Evolutionary conservation across 2,888 invertebrate genomes (phyloP).

Genomic region (Sycophila texana): DNA sequence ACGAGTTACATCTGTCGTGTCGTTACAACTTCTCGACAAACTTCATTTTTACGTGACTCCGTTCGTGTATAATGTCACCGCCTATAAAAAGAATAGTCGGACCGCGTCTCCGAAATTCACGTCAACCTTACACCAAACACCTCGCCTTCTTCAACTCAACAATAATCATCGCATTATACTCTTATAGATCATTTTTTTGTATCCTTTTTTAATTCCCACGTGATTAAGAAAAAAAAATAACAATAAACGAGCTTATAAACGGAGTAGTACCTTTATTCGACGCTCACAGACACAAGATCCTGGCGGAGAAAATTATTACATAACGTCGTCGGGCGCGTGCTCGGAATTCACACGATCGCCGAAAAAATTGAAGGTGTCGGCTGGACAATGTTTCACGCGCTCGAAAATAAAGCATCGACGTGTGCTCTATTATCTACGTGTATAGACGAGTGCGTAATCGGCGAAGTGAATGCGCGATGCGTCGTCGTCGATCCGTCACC

Average conservation of each 20-base stretch:
- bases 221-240: neutral
- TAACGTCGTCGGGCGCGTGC: constrained; percentile 15
- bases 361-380: constrained; percentile 1
- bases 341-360: constrained; percentile 8
- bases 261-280: neutral
- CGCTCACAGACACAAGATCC: neutral
- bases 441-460: too few relatives aligned
- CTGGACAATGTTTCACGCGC: neutral
- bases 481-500: constrained; percentile 17
- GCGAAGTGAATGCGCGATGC: too few relatives aligned
- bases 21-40: constrained; percentile 9
- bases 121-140: neutral
- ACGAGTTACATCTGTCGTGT: neutral
- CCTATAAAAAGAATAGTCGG: neutral
- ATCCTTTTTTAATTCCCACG: neutral
- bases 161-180: too few relatives aligned
- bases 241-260: neutral
- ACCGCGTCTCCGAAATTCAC: constrained; percentile 17
- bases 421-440: too few relatives aligned
- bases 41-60: constrained; percentile 36
- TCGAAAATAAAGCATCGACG: neutral
- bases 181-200: too few relatives aligned
- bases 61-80: neutral
- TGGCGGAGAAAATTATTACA: constrained; percentile 20
- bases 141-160: neutral